Evolutionary conservation across 2,888 invertebrate species (phyloP), one percentile per base, ranked within the genome.

Genomic region (Eucera pruinosa): DNA sequence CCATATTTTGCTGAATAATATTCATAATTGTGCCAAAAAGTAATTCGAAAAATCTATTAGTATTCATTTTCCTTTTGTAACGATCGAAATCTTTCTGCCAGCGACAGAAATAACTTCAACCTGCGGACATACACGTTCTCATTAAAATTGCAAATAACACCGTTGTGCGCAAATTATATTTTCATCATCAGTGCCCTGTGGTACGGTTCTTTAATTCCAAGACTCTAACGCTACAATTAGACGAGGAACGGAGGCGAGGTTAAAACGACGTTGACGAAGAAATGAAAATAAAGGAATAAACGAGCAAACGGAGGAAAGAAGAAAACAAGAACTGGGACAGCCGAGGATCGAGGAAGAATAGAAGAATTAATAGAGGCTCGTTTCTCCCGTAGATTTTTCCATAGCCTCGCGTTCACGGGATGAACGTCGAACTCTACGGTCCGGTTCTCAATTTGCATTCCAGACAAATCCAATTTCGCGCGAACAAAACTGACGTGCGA

Each of bases 361-460:
- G 62, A 52, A 58, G 43, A 60, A 77, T 64, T 64, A 69, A 76
- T 76, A 33, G 68, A 57, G 20, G 48, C 58, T 45, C 50, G 52
- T 57, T 61, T 27, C 65, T 52, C 52, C n/a, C 41, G 43, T 64
- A 47, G 67, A 54, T 71, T 73, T 71, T 70, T 54, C 43, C 70
- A 55, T 58, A 39, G n/a, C n/a, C n/a, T 39, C 45, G 18, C 45
- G 58, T 30, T 54, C 69, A 39, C 27, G 50, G 68, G 70, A 79
- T 64, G 71, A 60, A 58, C 72, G 70, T 73, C 70, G 77, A 60
- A 71, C 64, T 71, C 62, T 33, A 43, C 15, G 62, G 78, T 80
- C 83, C 80, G 58, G 77, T 78, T 81, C 78, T 81, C 84, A 65
- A 89, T 88, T 88, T 87, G 89, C 88, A 89, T 87, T 84, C 82